Evolutionary conservation across 2,113 vertebrate genomes (phyloP).

Genomic region (Atrichornis clamosus): DNA sequence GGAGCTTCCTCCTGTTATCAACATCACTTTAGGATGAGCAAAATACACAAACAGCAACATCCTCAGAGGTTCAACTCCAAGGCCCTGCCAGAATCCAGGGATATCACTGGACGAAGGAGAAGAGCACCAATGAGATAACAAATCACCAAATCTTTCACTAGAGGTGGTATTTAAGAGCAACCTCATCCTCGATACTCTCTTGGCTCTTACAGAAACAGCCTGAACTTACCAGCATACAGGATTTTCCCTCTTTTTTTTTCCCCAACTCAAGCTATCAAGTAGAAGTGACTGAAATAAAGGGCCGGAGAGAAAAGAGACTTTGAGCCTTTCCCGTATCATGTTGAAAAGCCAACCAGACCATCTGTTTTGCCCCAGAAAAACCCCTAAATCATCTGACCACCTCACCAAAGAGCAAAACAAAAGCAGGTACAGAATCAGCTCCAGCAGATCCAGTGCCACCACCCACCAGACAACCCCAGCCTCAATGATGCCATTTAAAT

Average conservation of each 20-base stretch:
- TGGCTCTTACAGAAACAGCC: not conserved
- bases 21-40: not conserved
- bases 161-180: not conserved
- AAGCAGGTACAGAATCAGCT: not conserved
- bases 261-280: not conserved
- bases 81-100: not conserved
- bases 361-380: not conserved
- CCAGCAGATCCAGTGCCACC: not conserved
- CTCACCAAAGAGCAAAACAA: not conserved
- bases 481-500: accelerated
- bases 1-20: not conserved
- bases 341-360: not conserved
- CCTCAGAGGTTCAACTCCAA: not conserved
- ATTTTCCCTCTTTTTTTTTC: not conserved
- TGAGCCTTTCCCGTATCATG: accelerated
- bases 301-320: not conserved
- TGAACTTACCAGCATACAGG: not conserved
- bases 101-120: not conserved
- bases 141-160: not conserved
- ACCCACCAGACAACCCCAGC: not conserved
- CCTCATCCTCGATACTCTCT: not conserved
- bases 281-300: not conserved
- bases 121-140: not conserved
- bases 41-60: not conserved
- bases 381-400: not conserved